Conservation (phyloP, 2,797 vertebrate species). For the Chiropotes sagulatus region DNA sequence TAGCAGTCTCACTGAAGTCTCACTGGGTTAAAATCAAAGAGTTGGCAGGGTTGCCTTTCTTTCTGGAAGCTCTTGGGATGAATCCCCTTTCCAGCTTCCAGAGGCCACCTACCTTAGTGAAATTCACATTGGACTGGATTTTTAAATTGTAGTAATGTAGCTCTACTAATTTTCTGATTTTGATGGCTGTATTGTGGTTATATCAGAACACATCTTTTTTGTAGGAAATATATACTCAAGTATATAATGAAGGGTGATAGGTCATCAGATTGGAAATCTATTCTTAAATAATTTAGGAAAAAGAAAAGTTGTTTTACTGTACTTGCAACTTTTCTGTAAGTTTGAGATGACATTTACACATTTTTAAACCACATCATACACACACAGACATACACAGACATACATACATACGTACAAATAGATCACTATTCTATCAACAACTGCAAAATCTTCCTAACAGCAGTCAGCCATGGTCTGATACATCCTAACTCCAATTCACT, state of each 20-base stretch:
- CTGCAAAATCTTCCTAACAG: not conserved
- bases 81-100: not conserved
- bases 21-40: not conserved
- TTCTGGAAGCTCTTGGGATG: not conserved
- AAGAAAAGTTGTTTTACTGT: not conserved
- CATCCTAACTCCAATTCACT: not conserved
- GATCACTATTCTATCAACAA: not conserved
- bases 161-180: not conserved
- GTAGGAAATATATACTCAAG: not conserved
- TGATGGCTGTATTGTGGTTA: not conserved
- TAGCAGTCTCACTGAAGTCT: not conserved
- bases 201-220: not conserved
- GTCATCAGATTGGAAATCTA: not conserved
- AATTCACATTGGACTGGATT: not conserved
- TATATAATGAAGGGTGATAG: not conserved
- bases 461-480: not conserved
- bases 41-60: not conserved
- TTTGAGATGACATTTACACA: not conserved
- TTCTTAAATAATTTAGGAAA: slow-evolving; percentile 7
- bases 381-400: not conserved
- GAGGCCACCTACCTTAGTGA: not conserved
- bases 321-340: not conserved
- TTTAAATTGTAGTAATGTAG: not conserved
- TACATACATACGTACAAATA: not conserved
- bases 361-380: not conserved